These are phyloP conservation scores for Phoebastria nigripes DNA, from an alignment of 2,797 vertebrate genomes.

Conservation along the genomic window DNA sequence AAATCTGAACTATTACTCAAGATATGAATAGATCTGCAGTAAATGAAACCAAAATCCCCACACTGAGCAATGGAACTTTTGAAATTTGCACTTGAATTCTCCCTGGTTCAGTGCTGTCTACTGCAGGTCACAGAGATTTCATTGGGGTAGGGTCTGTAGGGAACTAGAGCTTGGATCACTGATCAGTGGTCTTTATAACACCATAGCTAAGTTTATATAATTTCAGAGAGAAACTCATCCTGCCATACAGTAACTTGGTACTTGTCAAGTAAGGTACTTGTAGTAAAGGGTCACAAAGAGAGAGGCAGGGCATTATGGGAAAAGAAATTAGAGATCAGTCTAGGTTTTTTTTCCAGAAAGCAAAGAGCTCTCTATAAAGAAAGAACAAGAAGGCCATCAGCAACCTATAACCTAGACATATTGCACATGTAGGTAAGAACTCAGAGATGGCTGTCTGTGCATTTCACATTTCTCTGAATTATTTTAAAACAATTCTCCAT, in stretches of 20 bases:
- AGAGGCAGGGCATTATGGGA: neutral
- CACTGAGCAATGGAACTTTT: neutral
- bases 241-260: neutral
- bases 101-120: neutral
- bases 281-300: neutral
- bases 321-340: neutral
- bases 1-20: neutral
- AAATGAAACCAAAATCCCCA: neutral
- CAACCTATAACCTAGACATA: neutral
- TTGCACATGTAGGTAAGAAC: neutral
- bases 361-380: neutral
- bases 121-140: neutral
- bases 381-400: neutral
- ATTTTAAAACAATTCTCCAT: neutral
- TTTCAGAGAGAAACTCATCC: neutral
- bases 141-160: neutral
- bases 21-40: neutral
- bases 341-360: neutral
- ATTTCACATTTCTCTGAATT: neutral
- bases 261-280: neutral
- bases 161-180: neutral
- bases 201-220: neutral
- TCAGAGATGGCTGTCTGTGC: neutral
- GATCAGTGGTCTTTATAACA: neutral
- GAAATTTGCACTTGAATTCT: neutral